Percentiles rank a stretch among this genome's conserved stretches.
phyloP scores from a whole-genome alignment of 2,888 invertebrate species.

The Timema podura region DNA sequence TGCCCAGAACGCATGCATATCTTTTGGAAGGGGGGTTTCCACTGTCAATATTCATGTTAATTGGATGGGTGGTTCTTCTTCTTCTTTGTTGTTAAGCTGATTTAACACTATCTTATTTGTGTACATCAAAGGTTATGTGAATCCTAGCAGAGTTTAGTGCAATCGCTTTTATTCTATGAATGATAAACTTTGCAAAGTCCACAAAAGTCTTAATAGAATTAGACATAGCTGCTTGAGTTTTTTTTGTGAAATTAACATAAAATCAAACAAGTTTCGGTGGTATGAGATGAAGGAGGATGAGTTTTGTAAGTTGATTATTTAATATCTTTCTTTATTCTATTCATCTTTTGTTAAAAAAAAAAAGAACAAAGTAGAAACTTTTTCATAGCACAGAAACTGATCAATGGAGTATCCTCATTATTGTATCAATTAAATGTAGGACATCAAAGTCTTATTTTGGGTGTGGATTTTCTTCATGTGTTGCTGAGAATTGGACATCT shows the following conservation, averaged over 20 bases:
- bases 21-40: not conserved
- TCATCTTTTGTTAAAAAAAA: not conserved
- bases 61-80: not conserved
- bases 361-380: not conserved
- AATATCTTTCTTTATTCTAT: not conserved
- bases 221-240: not conserved
- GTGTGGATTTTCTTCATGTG: not conserved
- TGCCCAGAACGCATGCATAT: not conserved
- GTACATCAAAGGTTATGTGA: no score
- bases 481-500: slow-evolving; percentile 1
- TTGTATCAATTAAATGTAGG: not conserved
- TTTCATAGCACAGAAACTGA: no score
- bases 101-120: not conserved
- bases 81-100: not conserved
- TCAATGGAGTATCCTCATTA: not conserved
- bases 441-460: not conserved
- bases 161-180: no score
- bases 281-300: not conserved
- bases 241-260: not conserved
- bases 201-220: not conserved
- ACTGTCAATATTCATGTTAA: slow-evolving; percentile 1
- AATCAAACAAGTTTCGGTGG: not conserved
- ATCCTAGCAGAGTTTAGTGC: no score
- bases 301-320: not conserved
- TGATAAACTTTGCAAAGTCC: no score